A percentile compares a stretch with the other conserved stretches of the same genome.
phyloP scores from a whole-genome alignment of 2,113 vertebrate genomes.

The Mobula birostris region DNA sequence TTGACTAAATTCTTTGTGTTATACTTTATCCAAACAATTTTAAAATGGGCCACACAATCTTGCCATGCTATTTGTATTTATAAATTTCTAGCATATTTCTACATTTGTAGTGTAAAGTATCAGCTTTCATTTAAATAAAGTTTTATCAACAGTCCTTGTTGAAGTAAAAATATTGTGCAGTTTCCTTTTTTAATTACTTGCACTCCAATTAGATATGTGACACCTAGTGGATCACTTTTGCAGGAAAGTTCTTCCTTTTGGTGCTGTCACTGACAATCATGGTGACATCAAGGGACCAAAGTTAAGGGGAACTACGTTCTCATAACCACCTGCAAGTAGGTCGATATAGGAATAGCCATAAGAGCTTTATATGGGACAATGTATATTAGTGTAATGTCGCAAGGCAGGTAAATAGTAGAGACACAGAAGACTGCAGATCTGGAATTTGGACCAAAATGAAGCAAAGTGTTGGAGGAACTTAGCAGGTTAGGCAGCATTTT shows the following conservation, averaged over 20 bases:
- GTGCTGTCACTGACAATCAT: neutral
- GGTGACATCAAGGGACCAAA: neutral
- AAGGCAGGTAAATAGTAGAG: neutral
- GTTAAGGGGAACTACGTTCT: neutral
- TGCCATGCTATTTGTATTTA: neutral
- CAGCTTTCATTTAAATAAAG: neutral
- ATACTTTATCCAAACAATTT: neutral
- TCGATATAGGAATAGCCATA: neutral
- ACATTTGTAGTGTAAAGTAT: neutral
- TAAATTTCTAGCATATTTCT: neutral
- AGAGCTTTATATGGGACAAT: neutral
- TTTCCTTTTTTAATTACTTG: neutral
- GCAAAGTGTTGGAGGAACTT: no score
- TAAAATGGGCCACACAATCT: no score
- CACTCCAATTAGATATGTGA: neutral
- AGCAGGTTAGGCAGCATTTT: no score
- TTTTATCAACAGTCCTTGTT: neutral
- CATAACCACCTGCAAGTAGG: neutral
- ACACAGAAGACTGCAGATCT: no score
- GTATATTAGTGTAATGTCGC: neutral
- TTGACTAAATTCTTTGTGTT: no score
- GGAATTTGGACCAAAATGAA: no score
- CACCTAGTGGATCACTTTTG: neutral
- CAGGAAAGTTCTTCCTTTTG: neutral
- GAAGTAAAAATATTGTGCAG: neutral